Conservation (phyloP, 1,140 invertebrate genomes). For the Trypoxylus dichotomus region DNA sequence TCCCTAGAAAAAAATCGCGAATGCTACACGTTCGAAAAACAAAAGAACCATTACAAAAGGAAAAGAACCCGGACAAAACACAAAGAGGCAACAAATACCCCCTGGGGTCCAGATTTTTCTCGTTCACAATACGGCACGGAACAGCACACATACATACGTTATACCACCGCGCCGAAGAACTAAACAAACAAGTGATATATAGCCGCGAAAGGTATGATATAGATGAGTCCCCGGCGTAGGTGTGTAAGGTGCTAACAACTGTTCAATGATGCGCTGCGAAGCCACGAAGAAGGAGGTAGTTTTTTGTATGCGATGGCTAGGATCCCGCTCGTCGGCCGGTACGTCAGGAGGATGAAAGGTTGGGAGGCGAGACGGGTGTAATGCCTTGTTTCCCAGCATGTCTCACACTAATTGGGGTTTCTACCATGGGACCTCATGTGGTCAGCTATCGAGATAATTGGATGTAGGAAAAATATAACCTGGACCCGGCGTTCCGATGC, state of each 20-base stretch:
- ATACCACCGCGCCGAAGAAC: background rate
- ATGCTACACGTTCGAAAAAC: background rate
- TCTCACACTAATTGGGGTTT: constrained; percentile 30
- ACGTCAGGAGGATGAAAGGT: too few species aligned
- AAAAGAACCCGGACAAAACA: too few species aligned
- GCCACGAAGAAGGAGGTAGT: background rate
- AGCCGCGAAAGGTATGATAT: background rate
- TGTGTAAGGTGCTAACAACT: constrained; percentile 26
- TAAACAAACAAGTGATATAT: constrained; percentile 24
- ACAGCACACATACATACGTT: background rate
- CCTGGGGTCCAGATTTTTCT: background rate
- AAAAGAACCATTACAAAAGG: background rate
- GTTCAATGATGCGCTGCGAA: background rate
- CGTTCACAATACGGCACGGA: background rate
- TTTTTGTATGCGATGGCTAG: too few species aligned
- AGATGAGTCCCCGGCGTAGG: constrained; percentile 7
- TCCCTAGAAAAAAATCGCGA: background rate
- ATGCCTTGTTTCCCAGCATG: constrained; percentile 29
- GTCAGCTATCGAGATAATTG: constrained; percentile 28
- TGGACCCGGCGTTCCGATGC: background rate
- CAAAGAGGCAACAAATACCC: background rate
- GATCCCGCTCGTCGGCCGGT: too few species aligned
- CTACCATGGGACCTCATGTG: constrained; percentile 25
- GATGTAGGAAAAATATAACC: constrained; percentile 20
- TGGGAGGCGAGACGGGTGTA: background rate